Percentiles rank a stretch among this genome's conserved stretches.
phyloP scores from a whole-genome alignment of 2,888 invertebrate genomes.

The Protophormia terraenovae region DNA sequence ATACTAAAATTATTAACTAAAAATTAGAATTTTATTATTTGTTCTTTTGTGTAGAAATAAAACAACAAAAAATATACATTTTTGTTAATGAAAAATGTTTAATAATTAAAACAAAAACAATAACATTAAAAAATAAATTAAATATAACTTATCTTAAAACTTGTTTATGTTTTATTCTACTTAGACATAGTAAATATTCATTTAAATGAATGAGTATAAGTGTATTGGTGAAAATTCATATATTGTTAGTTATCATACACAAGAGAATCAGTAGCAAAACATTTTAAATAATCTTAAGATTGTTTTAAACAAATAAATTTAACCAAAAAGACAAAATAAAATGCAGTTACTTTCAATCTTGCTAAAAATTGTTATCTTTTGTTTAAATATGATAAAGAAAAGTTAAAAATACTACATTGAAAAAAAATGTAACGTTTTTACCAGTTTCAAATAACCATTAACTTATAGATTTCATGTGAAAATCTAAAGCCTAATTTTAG shows the following conservation, averaged over 20 bases:
- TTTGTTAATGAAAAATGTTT: conserved; percentile 43
- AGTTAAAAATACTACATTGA: too few species aligned
- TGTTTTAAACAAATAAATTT: background rate
- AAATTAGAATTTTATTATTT: conserved; percentile 28
- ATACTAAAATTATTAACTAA: conserved; percentile 45
- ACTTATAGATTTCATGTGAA: too few species aligned
- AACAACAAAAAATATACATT: background rate
- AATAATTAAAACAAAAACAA: conserved; percentile 29
- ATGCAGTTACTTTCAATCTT: background rate
- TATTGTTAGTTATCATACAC: background rate
- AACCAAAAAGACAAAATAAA: too few species aligned
- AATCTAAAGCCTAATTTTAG: too few species aligned
- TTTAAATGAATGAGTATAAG: background rate
- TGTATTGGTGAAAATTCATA: background rate
- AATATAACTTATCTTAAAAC: conserved; percentile 39
- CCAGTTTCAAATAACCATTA: too few species aligned
- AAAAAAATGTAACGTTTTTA: too few species aligned
- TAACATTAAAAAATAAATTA: conserved; percentile 34
- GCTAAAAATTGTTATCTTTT: background rate
- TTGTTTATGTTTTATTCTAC: conserved; percentile 4
- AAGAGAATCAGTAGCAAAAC: background rate
- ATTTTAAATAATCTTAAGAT: background rate
- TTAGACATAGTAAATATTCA: background rate
- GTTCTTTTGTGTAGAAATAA: conserved; percentile 2
- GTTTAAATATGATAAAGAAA: background rate